Conservation (phyloP, 2,113 vertebrate genomes). For the Etheostoma cragini region DNA sequence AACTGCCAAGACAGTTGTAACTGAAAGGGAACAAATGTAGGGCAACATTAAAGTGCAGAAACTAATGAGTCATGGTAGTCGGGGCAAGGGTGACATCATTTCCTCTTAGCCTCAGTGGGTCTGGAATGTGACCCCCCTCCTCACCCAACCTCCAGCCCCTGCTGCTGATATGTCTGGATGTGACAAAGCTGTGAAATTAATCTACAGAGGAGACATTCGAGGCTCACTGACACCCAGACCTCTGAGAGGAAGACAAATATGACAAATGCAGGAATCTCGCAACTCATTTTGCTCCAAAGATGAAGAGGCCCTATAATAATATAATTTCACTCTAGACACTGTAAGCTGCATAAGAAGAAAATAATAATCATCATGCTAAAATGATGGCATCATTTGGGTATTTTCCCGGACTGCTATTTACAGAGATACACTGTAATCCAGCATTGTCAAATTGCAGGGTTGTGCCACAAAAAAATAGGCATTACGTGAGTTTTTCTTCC, state of each 20-base stretch:
- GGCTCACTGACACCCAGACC: not conserved
- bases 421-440: constrained; percentile 43
- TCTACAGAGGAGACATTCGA: constrained; percentile 3
- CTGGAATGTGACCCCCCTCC: constrained; percentile 58
- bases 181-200: constrained; percentile 60
- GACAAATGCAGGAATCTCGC: not conserved
- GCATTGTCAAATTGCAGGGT: constrained; percentile 63
- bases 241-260: constrained; percentile 16
- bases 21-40: constrained; percentile 47
- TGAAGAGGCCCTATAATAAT: constrained; percentile 12
- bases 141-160: constrained; percentile 2
- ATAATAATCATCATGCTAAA: constrained; percentile 30
- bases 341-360: constrained; percentile 46
- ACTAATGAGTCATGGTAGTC: constrained; percentile 73
- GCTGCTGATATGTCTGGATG: constrained; percentile 19
- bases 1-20: constrained; percentile 32
- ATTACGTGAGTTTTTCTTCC: constrained; percentile 56
- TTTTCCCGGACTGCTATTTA: constrained; percentile 63
- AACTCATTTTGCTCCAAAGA: not conserved
- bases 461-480: constrained; percentile 50
- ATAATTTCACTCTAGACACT: constrained; percentile 40
- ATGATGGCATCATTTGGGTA: constrained; percentile 29
- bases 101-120: constrained; percentile 58
- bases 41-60: constrained; percentile 49
- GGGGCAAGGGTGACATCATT: constrained; percentile 72